Conservation (phyloP, 2,888 invertebrate species). For the Myopa testacea region DNA sequence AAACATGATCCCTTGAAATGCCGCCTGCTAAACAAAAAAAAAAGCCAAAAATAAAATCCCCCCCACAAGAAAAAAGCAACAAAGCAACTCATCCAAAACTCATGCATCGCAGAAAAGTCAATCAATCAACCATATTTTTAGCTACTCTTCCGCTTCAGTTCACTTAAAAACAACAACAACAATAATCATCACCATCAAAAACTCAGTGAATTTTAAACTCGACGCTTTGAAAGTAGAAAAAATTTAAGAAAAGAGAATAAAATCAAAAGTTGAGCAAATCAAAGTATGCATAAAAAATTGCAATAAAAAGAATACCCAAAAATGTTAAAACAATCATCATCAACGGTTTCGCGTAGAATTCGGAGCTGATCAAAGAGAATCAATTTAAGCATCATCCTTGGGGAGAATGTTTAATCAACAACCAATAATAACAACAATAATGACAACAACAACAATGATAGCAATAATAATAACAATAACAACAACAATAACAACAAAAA, state of each 20-base stretch:
- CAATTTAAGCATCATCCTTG: too few species aligned
- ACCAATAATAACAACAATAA: slow-evolving; percentile 1
- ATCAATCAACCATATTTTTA: neutral
- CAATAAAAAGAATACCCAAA: slow-evolving; percentile 1
- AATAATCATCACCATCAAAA: too few species aligned
- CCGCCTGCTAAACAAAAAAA: too few species aligned
- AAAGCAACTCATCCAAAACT: too few species aligned
- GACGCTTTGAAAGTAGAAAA: too few species aligned
- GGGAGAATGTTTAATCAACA: neutral
- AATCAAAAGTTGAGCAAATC: slow-evolving; percentile 5
- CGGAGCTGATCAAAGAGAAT: slow-evolving; percentile 24
- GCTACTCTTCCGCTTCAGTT: slow-evolving; percentile 24
- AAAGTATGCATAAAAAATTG: neutral
- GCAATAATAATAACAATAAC: neutral
- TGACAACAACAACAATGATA: neutral
- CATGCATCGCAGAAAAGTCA: neutral
- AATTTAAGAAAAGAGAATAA: too few species aligned
- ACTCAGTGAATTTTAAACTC: too few species aligned
- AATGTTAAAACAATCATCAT: neutral
- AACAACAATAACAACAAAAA: neutral
- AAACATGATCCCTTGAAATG: too few species aligned
- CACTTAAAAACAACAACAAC: slow-evolving; percentile 36
- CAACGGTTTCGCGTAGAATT: neutral
- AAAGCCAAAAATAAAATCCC: too few species aligned
- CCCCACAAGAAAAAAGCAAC: too few species aligned